Percentiles rank a stretch among this genome's conserved stretches.
phyloP scores from a whole-genome alignment of 1,140 invertebrate genomes.

The Ips typographus region DNA sequence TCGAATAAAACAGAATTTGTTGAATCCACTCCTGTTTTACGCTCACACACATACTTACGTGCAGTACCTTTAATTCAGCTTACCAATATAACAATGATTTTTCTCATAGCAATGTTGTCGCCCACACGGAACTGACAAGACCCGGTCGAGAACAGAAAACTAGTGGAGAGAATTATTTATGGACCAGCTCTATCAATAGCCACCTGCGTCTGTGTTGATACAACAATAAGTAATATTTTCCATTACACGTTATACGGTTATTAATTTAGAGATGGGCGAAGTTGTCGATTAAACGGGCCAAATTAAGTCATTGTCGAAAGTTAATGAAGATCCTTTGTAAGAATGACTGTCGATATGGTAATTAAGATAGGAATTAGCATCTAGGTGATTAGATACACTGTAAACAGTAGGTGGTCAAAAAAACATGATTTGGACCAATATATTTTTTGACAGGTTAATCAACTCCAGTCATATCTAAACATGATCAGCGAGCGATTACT shows the following conservation, averaged over 20 bases:
- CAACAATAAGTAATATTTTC: neutral
- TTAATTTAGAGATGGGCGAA: neutral
- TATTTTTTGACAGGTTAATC: too few relatives aligned
- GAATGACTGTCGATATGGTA: conserved; percentile 25
- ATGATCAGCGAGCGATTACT: too few relatives aligned
- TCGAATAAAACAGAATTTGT: too few relatives aligned
- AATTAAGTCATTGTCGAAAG: conserved; percentile 23
- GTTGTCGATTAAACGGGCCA: conserved; percentile 1
- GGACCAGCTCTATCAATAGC: conserved; percentile 5
- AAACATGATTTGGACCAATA: neutral
- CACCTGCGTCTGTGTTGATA: conserved; percentile 5
- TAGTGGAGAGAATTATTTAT: neutral
- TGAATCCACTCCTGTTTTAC: too few relatives aligned
- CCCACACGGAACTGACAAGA: conserved; percentile 10
- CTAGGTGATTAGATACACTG: conserved; percentile 19
- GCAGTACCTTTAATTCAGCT: conserved; percentile 1
- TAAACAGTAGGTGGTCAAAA: conserved; percentile 22
- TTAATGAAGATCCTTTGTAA: conserved; percentile 19
- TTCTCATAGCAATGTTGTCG: neutral
- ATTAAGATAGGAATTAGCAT: conserved; percentile 27
- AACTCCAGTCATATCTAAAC: too few relatives aligned
- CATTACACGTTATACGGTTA: neutral
- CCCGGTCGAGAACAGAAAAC: conserved; percentile 3
- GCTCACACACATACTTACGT: neutral
- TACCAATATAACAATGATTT: neutral